A percentile compares a stretch with the other conserved stretches of the same genome.
phyloP scores from a whole-genome alignment of 2,888 invertebrate species.

The Alentia gelatinosa region DNA sequence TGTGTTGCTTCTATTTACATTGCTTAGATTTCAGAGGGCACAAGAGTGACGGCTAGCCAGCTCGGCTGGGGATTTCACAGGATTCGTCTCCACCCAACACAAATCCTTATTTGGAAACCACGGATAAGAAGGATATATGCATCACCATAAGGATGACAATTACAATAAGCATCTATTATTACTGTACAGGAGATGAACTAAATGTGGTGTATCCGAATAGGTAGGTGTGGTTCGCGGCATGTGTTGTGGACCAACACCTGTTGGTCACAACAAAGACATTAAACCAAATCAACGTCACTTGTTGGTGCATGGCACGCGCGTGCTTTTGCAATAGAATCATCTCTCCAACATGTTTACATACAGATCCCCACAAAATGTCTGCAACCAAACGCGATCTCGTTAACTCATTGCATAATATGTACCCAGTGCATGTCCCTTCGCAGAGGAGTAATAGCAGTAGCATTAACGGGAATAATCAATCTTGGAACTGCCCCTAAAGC shows the following conservation, averaged over 20 bases:
- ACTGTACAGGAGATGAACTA: neutral
- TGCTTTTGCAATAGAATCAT: neutral
- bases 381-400: neutral
- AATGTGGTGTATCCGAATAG: neutral
- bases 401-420: neutral
- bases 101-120: neutral
- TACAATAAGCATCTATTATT: neutral
- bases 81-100: neutral
- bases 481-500: neutral
- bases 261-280: neutral
- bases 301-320: neutral
- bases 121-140: neutral
- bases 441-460: neutral
- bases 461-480: neutral
- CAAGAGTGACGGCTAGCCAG: neutral
- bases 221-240: neutral
- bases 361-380: neutral
- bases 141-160: neutral
- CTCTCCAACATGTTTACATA: neutral
- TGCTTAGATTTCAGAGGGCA: neutral
- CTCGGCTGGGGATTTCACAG: neutral
- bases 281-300: neutral
- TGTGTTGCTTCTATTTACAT: conserved; percentile 4
- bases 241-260: neutral
- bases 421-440: neutral